Evolutionary conservation across 2,113 vertebrate genomes (phyloP), one percentile per base, ranked within the genome.

Genomic region (Gavialis gangeticus): DNA sequence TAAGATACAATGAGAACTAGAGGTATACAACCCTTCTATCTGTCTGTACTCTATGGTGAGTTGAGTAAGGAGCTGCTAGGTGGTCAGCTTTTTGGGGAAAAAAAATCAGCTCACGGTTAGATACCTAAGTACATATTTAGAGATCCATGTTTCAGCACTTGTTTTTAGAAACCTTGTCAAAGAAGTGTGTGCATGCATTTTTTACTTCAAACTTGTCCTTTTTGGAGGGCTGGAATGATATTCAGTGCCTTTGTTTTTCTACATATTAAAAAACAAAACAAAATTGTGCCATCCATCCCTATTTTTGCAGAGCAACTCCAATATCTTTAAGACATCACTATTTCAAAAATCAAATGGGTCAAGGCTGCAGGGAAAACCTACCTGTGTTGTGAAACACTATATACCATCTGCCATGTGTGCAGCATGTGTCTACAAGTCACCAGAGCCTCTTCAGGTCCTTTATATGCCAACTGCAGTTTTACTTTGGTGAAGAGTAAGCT

Each of bases 401-500:
- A 98, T 54, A 98, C 97, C 73, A 96, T 98, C 96, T 99, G 99
- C 99, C 99, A 99, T 63, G 98, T 94, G 54, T 97, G 98, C 94
- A 99, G 95, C 99, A 99, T 99, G 59, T 98, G 98, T 67, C 98
- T 98, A 93, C 99, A 99, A 19, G 99, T 99, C 97, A 98, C 98
- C 27, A 99, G 98, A 67, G 99, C 99, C 79, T 98, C 98, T 87
- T 98, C 98, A 0, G 99, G 98, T 85, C 99, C 99, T 87, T 98
- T 98, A 73, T 99, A 97, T 6, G 97, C 94, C 97, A 99, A 98
- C 91, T 99, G 98, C 90, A 99, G 98, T 97, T 99, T 99, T 82
- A 98, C 98, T 97, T 99, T 99, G 63, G 99, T 99, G 97, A 99
- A 99, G 92, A 99, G 97, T 95, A 99, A 97, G 97, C 99, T 99